phyloP scores from a whole-genome alignment of 2,113 vertebrate genomes.

The Nerophis ophidion region DNA sequence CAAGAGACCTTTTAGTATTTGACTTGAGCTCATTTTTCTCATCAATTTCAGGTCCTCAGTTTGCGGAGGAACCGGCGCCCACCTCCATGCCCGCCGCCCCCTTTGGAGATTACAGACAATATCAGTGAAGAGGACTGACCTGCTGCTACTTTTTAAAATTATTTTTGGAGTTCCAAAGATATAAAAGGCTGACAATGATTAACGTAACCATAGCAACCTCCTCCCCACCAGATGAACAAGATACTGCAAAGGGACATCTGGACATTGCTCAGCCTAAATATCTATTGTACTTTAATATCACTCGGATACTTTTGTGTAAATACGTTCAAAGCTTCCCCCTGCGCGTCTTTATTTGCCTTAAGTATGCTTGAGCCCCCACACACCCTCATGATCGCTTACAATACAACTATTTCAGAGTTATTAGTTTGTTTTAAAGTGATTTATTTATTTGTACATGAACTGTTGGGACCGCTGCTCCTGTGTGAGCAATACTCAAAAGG shows the following conservation, averaged over 20 bases:
- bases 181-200: conserved; percentile 23
- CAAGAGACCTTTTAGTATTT: no score
- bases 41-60: conserved; percentile 75
- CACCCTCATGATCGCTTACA: conserved; percentile 18
- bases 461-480: conserved; percentile 17
- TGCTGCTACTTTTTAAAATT: conserved; percentile 49
- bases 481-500: conserved; percentile 31
- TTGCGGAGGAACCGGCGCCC: conserved; percentile 81
- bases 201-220: conserved; percentile 28
- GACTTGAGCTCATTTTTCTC: no score
- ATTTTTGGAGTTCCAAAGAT: conserved; percentile 57
- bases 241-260: conserved; percentile 34
- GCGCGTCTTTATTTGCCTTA: conserved; percentile 45
- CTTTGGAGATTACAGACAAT: conserved; percentile 86
- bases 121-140: conserved; percentile 73
- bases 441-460: conserved; percentile 64
- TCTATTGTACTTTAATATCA: conserved; percentile 3
- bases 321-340: conserved; percentile 44
- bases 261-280: conserved; percentile 5
- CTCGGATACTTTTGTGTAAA: conserved; percentile 29
- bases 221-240: conserved; percentile 33
- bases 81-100: conserved; percentile 69
- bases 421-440: conserved; percentile 40
- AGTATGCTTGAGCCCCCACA: conserved; percentile 43
- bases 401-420: conserved; percentile 28